Conservation (phyloP, 2,888 invertebrate genomes). For the Thera obeliscata region DNA sequence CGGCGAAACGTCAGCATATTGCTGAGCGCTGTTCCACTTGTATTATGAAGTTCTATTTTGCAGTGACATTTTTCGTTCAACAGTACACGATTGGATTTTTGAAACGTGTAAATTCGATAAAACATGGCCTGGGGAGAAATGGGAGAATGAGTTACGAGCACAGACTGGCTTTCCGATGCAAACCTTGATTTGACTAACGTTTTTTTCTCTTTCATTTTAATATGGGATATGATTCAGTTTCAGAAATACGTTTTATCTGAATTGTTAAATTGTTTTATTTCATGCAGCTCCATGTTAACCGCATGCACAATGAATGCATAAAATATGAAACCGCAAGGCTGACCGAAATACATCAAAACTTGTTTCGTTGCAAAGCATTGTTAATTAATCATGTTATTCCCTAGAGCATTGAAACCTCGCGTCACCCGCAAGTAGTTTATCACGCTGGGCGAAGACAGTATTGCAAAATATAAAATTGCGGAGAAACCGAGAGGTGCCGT, state of each 20-base stretch:
- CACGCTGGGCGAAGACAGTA: slow-evolving; percentile 47
- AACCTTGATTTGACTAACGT: slow-evolving; percentile 31
- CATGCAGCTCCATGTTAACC: slow-evolving; percentile 17
- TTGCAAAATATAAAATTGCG: slow-evolving; percentile 58
- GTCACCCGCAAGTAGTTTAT: slow-evolving; percentile 48
- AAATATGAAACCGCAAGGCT: slow-evolving; percentile 24
- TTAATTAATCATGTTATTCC: slow-evolving; percentile 25
- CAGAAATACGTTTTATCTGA: neutral
- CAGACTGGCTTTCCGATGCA: slow-evolving; percentile 39
- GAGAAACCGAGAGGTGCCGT: slow-evolving; percentile 43
- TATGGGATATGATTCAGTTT: slow-evolving; percentile 14
- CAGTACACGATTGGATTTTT: slow-evolving; percentile 77
- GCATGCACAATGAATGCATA: slow-evolving; percentile 18
- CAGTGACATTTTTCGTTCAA: slow-evolving; percentile 80
- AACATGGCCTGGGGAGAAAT: slow-evolving; percentile 56
- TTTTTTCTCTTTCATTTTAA: slow-evolving; percentile 27
- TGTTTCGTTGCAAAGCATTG: slow-evolving; percentile 5
- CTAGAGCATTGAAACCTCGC: slow-evolving; percentile 15
- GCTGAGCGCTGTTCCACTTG: slow-evolving; percentile 63
- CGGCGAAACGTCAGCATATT: slow-evolving; percentile 74
- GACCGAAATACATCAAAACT: slow-evolving; percentile 18
- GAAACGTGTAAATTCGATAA: slow-evolving; percentile 81
- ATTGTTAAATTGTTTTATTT: slow-evolving; percentile 10
- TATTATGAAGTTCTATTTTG: slow-evolving; percentile 80
- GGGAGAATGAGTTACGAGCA: slow-evolving; percentile 54